These are phyloP conservation scores for Gortyna flavago DNA, from an alignment of 2,888 invertebrate species.

Conservation along the genomic window DNA sequence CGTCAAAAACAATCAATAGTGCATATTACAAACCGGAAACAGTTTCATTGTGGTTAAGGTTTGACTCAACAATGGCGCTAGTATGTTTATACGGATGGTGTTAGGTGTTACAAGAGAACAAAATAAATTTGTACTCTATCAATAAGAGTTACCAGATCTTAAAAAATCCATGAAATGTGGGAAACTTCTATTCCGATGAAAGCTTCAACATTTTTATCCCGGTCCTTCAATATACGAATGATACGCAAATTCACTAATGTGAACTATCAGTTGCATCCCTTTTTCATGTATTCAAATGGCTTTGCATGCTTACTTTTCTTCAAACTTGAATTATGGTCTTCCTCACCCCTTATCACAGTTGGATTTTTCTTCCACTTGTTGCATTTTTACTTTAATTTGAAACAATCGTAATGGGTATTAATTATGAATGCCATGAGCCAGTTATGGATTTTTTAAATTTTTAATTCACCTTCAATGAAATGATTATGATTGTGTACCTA, in stretches of 20 bases:
- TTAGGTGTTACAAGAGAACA: conserved; percentile 37
- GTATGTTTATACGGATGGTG: conserved; percentile 16
- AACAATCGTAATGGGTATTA: background rate
- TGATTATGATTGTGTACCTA: background rate
- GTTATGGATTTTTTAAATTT: background rate
- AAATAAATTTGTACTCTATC: background rate
- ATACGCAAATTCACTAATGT: background rate
- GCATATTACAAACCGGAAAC: conserved; percentile 19
- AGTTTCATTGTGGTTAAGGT: background rate
- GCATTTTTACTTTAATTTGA: conserved; percentile 3
- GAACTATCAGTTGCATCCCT: background rate
- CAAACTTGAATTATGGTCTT: background rate
- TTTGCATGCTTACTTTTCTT: background rate
- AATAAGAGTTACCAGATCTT: conserved; percentile 22
- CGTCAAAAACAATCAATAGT: background rate
- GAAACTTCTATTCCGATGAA: background rate
- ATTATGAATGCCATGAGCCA: fast-evolving
- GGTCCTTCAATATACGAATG: background rate
- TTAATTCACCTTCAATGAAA: background rate
- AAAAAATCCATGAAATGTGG: conserved; percentile 10
- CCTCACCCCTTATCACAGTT: no score
- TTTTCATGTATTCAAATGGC: background rate
- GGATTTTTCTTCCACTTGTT: conserved; percentile 27
- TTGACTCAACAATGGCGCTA: conserved; percentile 35
- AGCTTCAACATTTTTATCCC: background rate